phyloP scores from a whole-genome alignment of 2,113 vertebrate species.

The Struthio camelus region DNA sequence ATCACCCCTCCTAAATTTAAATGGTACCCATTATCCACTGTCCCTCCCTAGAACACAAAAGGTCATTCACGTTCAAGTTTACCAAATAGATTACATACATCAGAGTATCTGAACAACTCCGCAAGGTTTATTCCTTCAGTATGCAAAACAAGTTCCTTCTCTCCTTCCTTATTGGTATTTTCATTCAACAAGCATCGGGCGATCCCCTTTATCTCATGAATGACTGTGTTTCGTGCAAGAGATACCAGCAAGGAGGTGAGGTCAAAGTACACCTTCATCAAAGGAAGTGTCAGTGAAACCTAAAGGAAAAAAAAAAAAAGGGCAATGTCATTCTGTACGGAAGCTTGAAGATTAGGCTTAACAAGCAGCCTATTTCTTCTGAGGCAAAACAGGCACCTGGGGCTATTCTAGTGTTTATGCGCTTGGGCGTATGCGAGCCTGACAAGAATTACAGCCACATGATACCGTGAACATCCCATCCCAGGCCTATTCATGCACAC shows the following conservation, averaged over 20 bases:
- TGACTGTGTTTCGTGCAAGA: constrained; percentile 79
- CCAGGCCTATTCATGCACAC: neutral
- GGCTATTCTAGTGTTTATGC: neutral
- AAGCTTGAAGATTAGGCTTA: neutral
- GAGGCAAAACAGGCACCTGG: neutral
- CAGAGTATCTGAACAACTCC: constrained; percentile 86
- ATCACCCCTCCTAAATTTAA: neutral
- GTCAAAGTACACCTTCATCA: constrained; percentile 90
- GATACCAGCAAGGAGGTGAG: constrained; percentile 83
- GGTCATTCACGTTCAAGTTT: neutral
- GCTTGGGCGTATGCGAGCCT: neutral
- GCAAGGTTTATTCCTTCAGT: constrained; percentile 95
- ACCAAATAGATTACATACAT: constrained; percentile 68
- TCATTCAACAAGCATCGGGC: constrained; percentile 89
- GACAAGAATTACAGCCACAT: neutral
- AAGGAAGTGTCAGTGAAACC: constrained; percentile 84
- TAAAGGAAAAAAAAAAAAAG: constrained; percentile 19
- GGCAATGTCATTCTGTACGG: fast-evolving
- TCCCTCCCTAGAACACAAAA: neutral
- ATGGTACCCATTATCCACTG: fast-evolving
- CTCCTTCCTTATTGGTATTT: constrained; percentile 70
- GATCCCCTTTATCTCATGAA: constrained; percentile 90
- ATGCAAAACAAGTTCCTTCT: constrained; percentile 82
- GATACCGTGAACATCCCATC: fast-evolving
- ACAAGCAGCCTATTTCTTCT: neutral